A percentile compares a stretch with the other conserved stretches of the same genome.
phyloP scores from a whole-genome alignment of 2,888 invertebrate genomes.

The Sinotaia quadrata region DNA sequence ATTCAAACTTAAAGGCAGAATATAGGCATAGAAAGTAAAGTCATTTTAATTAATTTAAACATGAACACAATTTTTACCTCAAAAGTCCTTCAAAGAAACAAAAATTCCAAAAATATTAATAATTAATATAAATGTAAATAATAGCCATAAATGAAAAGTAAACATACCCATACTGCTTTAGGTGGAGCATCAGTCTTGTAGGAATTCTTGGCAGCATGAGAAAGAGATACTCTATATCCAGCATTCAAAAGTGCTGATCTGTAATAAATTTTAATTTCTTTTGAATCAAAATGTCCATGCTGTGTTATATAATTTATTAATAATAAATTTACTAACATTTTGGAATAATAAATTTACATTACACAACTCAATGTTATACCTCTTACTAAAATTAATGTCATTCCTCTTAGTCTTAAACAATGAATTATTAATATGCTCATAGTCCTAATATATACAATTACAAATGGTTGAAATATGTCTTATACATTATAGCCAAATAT shows the following conservation, averaged over 20 bases:
- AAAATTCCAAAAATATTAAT: background rate
- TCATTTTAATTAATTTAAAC: no score
- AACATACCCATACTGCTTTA: conserved; percentile 84
- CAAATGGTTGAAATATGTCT: no score
- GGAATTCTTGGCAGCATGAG: conserved; percentile 89
- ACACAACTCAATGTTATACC: no score
- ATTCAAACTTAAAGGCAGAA: no score
- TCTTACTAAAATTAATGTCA: no score
- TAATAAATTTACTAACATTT: background rate
- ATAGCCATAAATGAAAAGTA: background rate
- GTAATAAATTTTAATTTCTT: conserved; percentile 50
- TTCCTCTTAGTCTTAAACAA: no score
- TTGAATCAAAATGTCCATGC: background rate
- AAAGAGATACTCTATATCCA: conserved; percentile 91
- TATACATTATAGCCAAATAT: no score
- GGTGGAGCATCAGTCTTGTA: conserved; percentile 94
- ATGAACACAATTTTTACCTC: no score
- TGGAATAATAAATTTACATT: background rate
- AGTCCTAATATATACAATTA: no score
- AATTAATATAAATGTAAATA: background rate
- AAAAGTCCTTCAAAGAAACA: no score
- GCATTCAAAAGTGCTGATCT: conserved; percentile 79
- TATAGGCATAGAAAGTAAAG: no score
- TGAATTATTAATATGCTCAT: no score
- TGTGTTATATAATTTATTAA: background rate